Evolutionary conservation across 2,888 invertebrate species (phyloP).

Genomic region (Leptogaster cylindrica): DNA sequence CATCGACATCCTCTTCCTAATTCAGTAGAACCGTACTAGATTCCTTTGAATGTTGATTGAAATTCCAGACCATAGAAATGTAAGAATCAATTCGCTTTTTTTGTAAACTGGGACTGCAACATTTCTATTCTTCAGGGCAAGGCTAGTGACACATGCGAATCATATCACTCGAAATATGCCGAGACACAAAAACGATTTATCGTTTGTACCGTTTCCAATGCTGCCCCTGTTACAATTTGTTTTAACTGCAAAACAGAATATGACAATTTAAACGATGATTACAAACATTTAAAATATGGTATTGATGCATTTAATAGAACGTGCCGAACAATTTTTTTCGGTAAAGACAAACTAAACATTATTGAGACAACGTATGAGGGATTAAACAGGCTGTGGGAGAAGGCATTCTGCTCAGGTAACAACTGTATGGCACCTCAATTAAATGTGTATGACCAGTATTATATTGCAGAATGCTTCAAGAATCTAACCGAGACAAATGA

Average conservation of each 20-base stretch:
- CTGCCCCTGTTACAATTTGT: conserved; percentile 32
- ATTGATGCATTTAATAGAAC: background rate
- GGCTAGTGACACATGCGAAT: no score
- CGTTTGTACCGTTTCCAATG: no score
- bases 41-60: no score
- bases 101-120: no score
- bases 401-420: conserved; percentile 39
- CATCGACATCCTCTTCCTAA: no score
- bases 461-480: conserved; percentile 6
- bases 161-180: no score
- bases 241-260: background rate
- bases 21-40: no score
- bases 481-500: background rate
- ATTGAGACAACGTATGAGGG: conserved; percentile 4
- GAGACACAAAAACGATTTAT: no score
- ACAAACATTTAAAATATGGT: background rate
- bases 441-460: background rate
- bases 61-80: no score
- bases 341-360: conserved; percentile 39
- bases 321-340: conserved; percentile 24
- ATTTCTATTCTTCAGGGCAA: no score
- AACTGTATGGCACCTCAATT: background rate
- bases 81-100: no score
- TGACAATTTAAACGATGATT: background rate
- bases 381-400: conserved; percentile 24